A percentile compares a stretch with the other conserved stretches of the same genome.
These are phyloP conservation scores for Sus cebifrons DNA, from an alignment of 2,797 vertebrate genomes.

Conservation along the genomic window DNA sequence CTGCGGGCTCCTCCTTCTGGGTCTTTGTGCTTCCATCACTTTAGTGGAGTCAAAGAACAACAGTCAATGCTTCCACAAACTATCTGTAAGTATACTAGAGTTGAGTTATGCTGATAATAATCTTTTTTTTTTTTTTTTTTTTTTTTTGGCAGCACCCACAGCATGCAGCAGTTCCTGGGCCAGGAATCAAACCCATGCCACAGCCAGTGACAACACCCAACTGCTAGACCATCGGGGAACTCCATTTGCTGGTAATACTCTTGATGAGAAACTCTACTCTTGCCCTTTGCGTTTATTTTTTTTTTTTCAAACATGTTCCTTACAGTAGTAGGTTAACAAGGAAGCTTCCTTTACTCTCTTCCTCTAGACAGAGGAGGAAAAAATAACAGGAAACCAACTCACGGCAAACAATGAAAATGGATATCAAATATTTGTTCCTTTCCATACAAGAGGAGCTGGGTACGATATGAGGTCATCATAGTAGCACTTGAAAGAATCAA, in stretches of 20 bases:
- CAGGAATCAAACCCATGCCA: too few species aligned
- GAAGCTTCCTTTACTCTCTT: slow-evolving; percentile 81
- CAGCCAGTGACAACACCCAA: too few species aligned
- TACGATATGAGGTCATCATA: slow-evolving; percentile 23
- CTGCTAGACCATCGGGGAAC: too few species aligned
- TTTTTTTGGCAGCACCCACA: background rate
- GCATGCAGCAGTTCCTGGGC: too few species aligned
- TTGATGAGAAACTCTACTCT: slow-evolving; percentile 45
- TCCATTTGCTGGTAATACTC: background rate
- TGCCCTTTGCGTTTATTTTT: slow-evolving; percentile 41
- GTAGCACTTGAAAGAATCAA: slow-evolving; percentile 51
- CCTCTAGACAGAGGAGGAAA: slow-evolving; percentile 74
- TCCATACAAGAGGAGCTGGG: slow-evolving; percentile 21
- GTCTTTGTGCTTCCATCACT: background rate
- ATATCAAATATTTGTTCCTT: slow-evolving; percentile 85
- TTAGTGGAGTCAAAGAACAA: background rate
- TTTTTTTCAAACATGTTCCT: slow-evolving; percentile 34
- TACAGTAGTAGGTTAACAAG: slow-evolving; percentile 66
- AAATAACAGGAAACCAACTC: slow-evolving; percentile 83
- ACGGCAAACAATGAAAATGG: slow-evolving; percentile 82
- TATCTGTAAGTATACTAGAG: background rate
- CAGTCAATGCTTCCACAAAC: background rate
- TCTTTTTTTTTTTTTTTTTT: slow-evolving; percentile 45
- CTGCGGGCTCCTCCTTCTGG: background rate
- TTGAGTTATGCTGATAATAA: background rate